Evolutionary conservation across 2,113 vertebrate genomes (phyloP).

Genomic region (Dicentrarchus labrax): DNA sequence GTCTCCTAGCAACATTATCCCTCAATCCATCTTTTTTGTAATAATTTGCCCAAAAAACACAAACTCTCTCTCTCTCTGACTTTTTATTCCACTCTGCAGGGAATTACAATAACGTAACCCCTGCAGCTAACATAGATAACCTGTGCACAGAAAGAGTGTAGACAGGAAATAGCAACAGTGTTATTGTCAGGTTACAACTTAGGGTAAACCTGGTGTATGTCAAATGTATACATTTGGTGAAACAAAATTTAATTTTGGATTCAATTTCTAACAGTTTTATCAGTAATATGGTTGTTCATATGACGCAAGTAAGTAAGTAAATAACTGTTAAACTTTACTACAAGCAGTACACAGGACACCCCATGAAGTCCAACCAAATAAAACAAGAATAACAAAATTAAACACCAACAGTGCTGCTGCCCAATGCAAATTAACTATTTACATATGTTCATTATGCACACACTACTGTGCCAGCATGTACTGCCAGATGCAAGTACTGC

Average conservation of each 20-base stretch:
- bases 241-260: not conserved
- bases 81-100: not conserved
- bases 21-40: slow-evolving; percentile 38
- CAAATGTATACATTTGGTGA: not conserved
- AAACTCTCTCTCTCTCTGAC: not conserved
- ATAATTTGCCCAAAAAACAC: not conserved
- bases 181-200: not conserved
- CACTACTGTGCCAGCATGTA: not conserved
- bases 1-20: slow-evolving; percentile 85
- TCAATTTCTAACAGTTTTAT: not conserved
- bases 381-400: not conserved
- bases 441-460: slow-evolving; percentile 12
- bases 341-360: not conserved
- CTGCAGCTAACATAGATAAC: too few species aligned
- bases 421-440: slow-evolving; percentile 1
- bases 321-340: not conserved
- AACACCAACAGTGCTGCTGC: not conserved
- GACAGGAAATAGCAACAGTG: not conserved
- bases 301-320: too few species aligned
- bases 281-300: too few species aligned
- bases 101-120: not conserved
- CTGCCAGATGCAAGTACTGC: slow-evolving; percentile 6
- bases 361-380: not conserved
- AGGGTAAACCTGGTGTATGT: not conserved
- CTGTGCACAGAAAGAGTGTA: not conserved